These are phyloP conservation scores for Lacerta bilineata DNA, from an alignment of 2,797 vertebrate genomes.

Conservation along the genomic window DNA sequence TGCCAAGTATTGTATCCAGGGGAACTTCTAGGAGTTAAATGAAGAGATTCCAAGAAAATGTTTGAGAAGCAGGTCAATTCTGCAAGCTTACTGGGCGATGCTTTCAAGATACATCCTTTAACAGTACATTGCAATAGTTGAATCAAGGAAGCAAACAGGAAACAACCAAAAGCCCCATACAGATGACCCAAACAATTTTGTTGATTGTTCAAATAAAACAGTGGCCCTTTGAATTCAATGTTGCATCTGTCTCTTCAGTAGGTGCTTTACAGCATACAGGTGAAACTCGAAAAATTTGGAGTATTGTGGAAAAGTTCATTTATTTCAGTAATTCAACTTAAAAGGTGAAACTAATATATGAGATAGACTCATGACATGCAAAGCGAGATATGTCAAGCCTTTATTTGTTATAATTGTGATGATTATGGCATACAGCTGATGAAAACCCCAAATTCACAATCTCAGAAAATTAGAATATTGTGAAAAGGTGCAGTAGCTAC, in stretches of 20 bases:
- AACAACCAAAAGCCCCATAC: background rate
- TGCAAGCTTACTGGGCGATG: background rate
- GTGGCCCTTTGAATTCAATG: background rate
- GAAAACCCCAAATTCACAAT: too few relatives aligned
- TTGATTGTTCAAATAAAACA: background rate
- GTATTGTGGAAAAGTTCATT: too few relatives aligned
- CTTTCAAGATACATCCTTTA: background rate
- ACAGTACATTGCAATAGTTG: background rate
- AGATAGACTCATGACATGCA: too few relatives aligned
- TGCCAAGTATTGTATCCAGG: background rate
- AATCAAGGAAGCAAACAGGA: background rate
- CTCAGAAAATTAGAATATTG: too few relatives aligned
- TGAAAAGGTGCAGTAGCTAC: too few relatives aligned
- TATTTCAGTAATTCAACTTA: too few relatives aligned
- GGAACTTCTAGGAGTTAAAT: background rate
- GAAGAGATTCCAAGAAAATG: background rate
- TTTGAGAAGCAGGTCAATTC: background rate
- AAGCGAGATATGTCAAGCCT: too few relatives aligned
- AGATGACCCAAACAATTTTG: background rate
- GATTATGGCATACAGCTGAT: too few relatives aligned
- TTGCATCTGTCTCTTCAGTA: background rate
- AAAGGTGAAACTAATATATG: too few relatives aligned
- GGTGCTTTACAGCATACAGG: background rate
- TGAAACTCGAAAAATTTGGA: too few relatives aligned
- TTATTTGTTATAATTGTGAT: too few relatives aligned